Conservation (phyloP, 1,140 invertebrate species). For the Vanessa tameamea region DNA sequence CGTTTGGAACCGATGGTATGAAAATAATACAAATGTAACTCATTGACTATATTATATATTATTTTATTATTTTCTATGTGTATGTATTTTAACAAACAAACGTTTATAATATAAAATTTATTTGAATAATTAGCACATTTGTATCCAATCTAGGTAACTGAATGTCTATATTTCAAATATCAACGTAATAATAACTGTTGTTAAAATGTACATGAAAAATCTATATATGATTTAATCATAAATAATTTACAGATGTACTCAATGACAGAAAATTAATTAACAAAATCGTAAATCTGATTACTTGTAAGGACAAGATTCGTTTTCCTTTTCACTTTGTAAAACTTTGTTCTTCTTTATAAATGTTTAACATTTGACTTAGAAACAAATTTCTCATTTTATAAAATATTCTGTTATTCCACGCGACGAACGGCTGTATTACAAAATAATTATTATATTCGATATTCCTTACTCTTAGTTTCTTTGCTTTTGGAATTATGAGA, state of each 20-base stretch:
- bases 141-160: too few species aligned
- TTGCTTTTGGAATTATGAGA: background rate
- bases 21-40: too few species aligned
- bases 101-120: too few species aligned
- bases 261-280: background rate
- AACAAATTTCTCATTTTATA: conserved; percentile 1
- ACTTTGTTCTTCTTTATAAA: background rate
- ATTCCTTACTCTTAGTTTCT: background rate
- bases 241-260: background rate
- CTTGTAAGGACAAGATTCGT: background rate
- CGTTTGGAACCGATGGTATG: too few species aligned
- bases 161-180: too few species aligned
- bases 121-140: too few species aligned
- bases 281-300: background rate
- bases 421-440: background rate
- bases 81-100: too few species aligned
- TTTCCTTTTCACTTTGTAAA: background rate
- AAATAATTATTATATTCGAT: background rate
- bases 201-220: too few species aligned
- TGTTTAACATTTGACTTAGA: background rate
- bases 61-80: too few species aligned
- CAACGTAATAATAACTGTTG: too few species aligned
- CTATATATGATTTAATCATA: background rate
- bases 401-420: conserved; percentile 5
- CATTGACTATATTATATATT: too few species aligned